A percentile compares a stretch with the other conserved stretches of the same genome.
These are phyloP conservation scores for Conus canariensis DNA, from an alignment of 2,888 invertebrate genomes.

Conservation along the genomic window DNA sequence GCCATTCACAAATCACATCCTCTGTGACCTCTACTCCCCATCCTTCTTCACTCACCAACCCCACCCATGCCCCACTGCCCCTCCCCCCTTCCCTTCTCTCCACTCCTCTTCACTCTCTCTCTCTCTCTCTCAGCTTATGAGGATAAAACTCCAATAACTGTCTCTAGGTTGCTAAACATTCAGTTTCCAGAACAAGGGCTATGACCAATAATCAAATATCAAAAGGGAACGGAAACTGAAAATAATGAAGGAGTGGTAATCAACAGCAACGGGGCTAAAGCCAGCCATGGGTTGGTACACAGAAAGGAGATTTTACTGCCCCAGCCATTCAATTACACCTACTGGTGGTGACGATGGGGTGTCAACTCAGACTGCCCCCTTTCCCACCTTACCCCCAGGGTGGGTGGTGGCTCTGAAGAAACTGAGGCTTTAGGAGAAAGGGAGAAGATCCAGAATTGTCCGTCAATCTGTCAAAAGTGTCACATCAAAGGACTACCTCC, in stretches of 20 bases:
- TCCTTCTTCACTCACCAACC: no score
- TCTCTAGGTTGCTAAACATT: background rate
- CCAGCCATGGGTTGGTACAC: background rate
- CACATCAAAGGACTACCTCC: constrained; percentile 1
- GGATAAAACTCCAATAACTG: background rate
- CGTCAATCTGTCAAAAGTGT: constrained; percentile 4
- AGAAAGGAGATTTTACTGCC: background rate
- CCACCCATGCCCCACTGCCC: no score
- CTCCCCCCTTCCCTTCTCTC: no score
- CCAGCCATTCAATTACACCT: background rate
- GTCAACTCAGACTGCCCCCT: no score
- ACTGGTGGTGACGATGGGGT: no score
- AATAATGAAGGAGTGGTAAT: background rate
- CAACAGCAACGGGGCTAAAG: background rate
- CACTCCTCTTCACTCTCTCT: no score
- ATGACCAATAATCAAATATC: no score
- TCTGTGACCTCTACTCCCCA: background rate
- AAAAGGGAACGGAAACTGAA: background rate
- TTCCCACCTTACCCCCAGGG: no score
- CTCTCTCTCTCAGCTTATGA: no score
- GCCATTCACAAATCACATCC: background rate
- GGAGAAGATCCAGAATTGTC: no score
- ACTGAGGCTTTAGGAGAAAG: no score
- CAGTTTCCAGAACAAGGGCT: background rate
- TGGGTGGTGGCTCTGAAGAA: no score